Conservation (phyloP, 1,140 invertebrate genomes). For the Daktulosphaira vitifoliae region DNA sequence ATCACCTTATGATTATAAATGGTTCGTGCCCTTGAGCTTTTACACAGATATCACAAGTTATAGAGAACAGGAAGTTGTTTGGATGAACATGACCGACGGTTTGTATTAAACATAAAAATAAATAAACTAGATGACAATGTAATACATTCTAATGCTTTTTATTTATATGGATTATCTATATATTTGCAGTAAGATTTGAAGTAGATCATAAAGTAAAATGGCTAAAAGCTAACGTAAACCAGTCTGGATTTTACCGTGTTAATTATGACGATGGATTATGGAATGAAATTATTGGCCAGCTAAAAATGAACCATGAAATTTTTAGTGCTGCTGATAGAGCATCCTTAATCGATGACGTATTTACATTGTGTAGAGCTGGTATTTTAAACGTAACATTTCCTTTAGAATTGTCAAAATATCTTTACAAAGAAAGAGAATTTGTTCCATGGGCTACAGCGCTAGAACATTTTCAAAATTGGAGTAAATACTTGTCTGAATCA, state of each 20-base stretch:
- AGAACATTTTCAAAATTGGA: slow-evolving; percentile 59
- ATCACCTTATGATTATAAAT: slow-evolving; percentile 53
- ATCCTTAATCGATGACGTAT: slow-evolving; percentile 66
- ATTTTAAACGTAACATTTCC: slow-evolving; percentile 59
- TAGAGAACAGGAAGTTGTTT: slow-evolving; percentile 48
- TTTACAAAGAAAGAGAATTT: slow-evolving; percentile 61
- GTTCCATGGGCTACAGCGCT: slow-evolving; percentile 65
- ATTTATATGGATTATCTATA: neutral
- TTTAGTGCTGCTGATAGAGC: slow-evolving; percentile 64
- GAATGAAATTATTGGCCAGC: slow-evolving; percentile 58
- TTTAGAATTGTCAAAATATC: slow-evolving; percentile 58
- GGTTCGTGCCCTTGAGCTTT: slow-evolving; percentile 70
- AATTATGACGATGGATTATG: slow-evolving; percentile 73
- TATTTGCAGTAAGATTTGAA: slow-evolving; percentile 55
- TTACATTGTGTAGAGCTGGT: slow-evolving; percentile 60
- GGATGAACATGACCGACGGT: slow-evolving; percentile 69
- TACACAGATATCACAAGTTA: slow-evolving; percentile 51
- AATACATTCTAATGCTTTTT: neutral
- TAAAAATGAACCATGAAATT: slow-evolving; percentile 57
- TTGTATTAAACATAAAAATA: slow-evolving; percentile 39
- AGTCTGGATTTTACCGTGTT: slow-evolving; percentile 78
- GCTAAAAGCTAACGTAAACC: slow-evolving; percentile 80
- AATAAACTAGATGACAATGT: neutral
- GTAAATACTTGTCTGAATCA: slow-evolving; percentile 56
- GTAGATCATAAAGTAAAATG: slow-evolving; percentile 56